A percentile compares a stretch with the other conserved stretches of the same genome.
phyloP scores from a whole-genome alignment of 2,113 vertebrate genomes.

The Malurus melanocephalus region DNA sequence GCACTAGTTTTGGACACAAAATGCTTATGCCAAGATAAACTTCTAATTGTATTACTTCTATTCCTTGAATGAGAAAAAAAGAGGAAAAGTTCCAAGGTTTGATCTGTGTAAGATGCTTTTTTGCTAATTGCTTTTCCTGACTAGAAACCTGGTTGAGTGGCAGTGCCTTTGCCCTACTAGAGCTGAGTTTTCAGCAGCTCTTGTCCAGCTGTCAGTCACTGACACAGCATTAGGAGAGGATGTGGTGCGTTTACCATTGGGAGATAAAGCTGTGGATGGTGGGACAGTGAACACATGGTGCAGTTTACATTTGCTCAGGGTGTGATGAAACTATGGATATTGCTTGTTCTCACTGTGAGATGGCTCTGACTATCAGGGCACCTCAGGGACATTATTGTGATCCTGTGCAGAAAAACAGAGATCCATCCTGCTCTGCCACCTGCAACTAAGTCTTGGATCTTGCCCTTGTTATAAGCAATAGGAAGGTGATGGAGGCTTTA shows the following conservation, averaged over 20 bases:
- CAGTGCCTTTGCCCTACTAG: background rate
- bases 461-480: background rate
- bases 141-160: background rate
- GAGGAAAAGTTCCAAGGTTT: background rate
- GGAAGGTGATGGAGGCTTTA: background rate
- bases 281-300: background rate
- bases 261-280: background rate
- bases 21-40: background rate
- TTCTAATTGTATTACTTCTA: background rate
- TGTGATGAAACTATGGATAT: background rate
- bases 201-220: fast-evolving
- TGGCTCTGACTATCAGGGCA: background rate
- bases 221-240: background rate
- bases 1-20: background rate
- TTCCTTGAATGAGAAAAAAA: background rate
- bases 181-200: background rate
- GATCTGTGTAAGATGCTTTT: background rate
- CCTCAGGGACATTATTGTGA: background rate
- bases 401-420: background rate
- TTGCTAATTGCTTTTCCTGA: background rate
- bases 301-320: background rate
- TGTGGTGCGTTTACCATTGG: background rate
- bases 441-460: background rate
- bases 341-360: background rate
- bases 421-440: background rate